Base-by-base conservation (phyloP, 2,797 vertebrate genomes). In the Leptodactylus fallax region DNA sequence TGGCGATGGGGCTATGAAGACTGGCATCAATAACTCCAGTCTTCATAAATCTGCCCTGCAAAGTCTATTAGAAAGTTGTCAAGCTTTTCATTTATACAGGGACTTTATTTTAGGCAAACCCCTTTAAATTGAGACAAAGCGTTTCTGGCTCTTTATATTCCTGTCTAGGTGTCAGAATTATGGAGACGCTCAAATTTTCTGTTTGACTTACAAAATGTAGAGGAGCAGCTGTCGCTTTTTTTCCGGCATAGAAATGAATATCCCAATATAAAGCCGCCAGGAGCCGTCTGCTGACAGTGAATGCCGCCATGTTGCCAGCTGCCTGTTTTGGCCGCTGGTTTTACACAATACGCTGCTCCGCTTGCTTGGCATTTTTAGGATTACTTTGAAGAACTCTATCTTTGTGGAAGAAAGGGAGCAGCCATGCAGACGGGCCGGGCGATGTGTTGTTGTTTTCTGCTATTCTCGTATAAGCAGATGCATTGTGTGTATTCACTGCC, bases 201-300 rank as follows among this genome's bases (percentile, higher is more conserved):
- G 23, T 71, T 14, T 67, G 60, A 45, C 36, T 17, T 87, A 23
- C 27, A 58, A 71, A 47, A 67, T 14, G 45, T 25, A 45, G 45
- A 63, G 13, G 19, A 81, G 47, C 79, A 89, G 71, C 69, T 89
- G 83, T 71, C 61, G 6, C 13, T 61, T 76, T 58, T 85, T 74
- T 60, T 60, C 3, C 63, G 1, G 14, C 58, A 61, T 8, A 36
- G 83, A 67, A 56, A 76, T 56, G 60, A 81, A 81, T 81, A 55
- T 77, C 27, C 56, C 45, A 7, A 4, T 82, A 51, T 81, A n/a
- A 82, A 83, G 63, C 49, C 58, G 72, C 51, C 84, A 79, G 60
- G 58, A 36, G 27, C n/a, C 6, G 45, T 72, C 53, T 72, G n/a
- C 10, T 81, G 77, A 80, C 65, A 81, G 53, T 45, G 58, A 55